Base-by-base conservation (phyloP, 30 jellyfish, hydroid and myxozoan genomes). In the Aurelia coerulea region DNA sequence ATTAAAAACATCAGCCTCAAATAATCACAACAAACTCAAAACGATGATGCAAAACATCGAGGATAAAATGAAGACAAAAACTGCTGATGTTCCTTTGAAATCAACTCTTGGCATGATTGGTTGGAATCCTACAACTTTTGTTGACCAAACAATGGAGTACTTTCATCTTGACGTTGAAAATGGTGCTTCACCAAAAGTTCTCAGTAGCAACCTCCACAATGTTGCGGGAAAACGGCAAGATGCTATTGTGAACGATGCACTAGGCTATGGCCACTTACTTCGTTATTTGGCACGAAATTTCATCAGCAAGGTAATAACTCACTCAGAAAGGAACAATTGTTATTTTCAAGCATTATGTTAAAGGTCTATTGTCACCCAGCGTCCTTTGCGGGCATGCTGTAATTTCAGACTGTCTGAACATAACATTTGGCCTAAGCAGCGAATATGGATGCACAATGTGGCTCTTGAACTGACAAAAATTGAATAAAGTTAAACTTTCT, bases 41-140 rank as follows among this genome's bases (percentile, higher is more conserved):
- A 62, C 34, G 15, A 54, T 54, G 10, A 13, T 51, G 46, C 29
- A 56, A 10, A 70, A 65, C 19, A 79, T 67, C 3, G 86, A 77
- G 3, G 8, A 12, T 73, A 76, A 73, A 4, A 46, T 76, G 39
- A 62, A 49, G 58, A 41, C 17, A 19, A 41, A 71, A 53, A 60
- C 18, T 2, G 8, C 86, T 70, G 96, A 83, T 58, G 88, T 87
- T 5, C 90, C 91, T 19, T 50, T 92, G 62, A 42, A 73, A 49
- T 63, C 98, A 65, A 83, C 75, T 1, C 78, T 93, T 33, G 73
- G 88, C 6, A 76, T 78, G 97, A 78, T 58, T 6, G 98, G 97
- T 4, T 93, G 97, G 97, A 63, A 81, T 53, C 64, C 86, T 18
- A 11, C 54, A 9, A 54, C 98, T 14, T 31, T 32, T 1, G 59